phyloP scores from a whole-genome alignment of 2,113 vertebrate species.

The Myocastor coypus region DNA sequence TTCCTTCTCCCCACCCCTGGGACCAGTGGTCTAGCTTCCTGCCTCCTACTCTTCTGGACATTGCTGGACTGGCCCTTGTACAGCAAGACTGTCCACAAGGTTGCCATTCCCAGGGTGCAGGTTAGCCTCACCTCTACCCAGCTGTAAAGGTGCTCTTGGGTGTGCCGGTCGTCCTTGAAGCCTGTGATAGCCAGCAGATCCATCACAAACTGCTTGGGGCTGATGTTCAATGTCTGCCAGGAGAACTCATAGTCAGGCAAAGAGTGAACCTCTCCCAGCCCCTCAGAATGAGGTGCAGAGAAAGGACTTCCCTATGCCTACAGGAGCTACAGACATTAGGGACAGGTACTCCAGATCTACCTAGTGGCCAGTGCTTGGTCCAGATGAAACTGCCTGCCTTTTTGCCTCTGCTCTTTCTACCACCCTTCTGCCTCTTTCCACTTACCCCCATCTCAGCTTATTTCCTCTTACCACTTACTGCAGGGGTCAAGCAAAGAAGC shows the following conservation, averaged over 20 bases:
- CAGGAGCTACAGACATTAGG: neutral
- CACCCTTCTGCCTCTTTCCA: neutral
- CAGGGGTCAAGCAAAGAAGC: neutral
- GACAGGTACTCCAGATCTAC: neutral
- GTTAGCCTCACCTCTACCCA: slow-evolving; percentile 83
- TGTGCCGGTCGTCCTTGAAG: slow-evolving; percentile 73
- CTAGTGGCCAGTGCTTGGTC: neutral
- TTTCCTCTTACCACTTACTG: neutral
- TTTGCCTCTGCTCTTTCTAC: neutral
- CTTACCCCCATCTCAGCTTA: neutral
- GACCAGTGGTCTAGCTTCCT: slow-evolving; percentile 11
- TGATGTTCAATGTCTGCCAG: slow-evolving; percentile 76
- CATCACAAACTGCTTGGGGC: slow-evolving; percentile 81
- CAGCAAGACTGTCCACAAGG: neutral
- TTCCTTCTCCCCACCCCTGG: neutral
- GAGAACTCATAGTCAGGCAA: neutral
- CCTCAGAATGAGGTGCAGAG: neutral
- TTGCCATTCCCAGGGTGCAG: neutral
- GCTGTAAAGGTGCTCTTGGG: slow-evolving; percentile 72
- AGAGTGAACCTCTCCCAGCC: neutral
- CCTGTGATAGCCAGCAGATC: slow-evolving; percentile 73
- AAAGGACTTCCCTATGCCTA: neutral
- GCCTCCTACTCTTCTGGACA: neutral
- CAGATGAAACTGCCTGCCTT: neutral
- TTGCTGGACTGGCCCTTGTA: neutral